Evolutionary conservation across 2,113 vertebrate genomes (phyloP).

Genomic region (Haliaeetus leucogaster): DNA sequence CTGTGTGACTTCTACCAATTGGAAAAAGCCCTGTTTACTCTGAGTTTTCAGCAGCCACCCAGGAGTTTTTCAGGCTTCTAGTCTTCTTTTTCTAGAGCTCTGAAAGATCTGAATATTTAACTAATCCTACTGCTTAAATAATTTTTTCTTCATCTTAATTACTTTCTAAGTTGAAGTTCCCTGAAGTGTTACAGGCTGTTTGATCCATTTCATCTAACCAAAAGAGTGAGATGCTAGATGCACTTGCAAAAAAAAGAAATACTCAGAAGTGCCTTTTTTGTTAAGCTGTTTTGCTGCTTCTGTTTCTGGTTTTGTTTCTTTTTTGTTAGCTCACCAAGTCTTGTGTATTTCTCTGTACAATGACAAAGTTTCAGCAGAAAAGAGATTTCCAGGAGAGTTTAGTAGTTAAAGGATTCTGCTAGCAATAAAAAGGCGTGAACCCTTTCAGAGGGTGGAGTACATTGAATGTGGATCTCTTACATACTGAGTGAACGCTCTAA

Average conservation of each 20-base stretch:
- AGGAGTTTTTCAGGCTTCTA: not conserved
- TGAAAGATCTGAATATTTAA: not conserved
- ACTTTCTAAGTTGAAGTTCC: not conserved
- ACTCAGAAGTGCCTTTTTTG: not conserved
- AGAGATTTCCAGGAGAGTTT: not conserved
- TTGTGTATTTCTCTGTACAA: not conserved
- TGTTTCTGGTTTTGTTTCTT: not conserved
- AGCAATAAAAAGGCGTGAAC: not conserved
- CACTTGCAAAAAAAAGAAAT: not conserved
- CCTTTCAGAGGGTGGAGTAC: not conserved
- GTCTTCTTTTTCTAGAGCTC: not conserved
- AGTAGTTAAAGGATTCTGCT: not conserved
- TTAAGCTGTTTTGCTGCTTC: not conserved
- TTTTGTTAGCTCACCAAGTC: not conserved
- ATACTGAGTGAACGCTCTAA: not conserved
- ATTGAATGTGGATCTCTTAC: not conserved
- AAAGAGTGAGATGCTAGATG: not conserved
- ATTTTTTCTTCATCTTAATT: not conserved
- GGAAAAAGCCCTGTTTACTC: not conserved
- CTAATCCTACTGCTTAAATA: not conserved
- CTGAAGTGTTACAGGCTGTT: not conserved
- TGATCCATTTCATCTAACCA: not conserved
- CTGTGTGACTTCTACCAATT: not conserved
- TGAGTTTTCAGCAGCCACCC: not conserved
- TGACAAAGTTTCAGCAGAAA: not conserved